phyloP scores from a whole-genome alignment of 2,888 invertebrate genomes.

The Drosophila koepferae region DNA sequence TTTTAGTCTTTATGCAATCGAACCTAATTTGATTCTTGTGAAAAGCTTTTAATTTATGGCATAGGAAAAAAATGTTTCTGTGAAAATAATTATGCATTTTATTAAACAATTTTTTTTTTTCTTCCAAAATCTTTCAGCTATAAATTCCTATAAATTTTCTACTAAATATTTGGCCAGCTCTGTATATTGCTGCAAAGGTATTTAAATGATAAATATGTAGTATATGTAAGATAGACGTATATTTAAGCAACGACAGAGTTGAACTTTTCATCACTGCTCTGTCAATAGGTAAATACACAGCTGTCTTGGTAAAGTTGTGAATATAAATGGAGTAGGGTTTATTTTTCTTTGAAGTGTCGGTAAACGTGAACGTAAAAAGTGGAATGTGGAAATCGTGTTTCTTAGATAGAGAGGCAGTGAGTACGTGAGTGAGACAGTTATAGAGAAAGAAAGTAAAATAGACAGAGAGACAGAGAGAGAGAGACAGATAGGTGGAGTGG shows the following conservation, averaged over 20 bases:
- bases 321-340: constrained; percentile 17
- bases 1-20: too few relatives aligned
- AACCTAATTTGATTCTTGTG: too few relatives aligned
- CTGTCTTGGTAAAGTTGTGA: constrained; percentile 19
- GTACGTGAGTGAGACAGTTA: constrained; percentile 9
- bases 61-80: too few relatives aligned
- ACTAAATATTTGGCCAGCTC: not conserved
- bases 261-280: constrained; percentile 20
- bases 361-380: constrained; percentile 45
- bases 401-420: constrained; percentile 8
- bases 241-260: constrained; percentile 11
- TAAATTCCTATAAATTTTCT: not conserved
- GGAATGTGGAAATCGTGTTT: constrained; percentile 21
- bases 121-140: not conserved
- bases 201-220: not conserved
- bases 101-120: not conserved
- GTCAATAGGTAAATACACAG: constrained; percentile 19
- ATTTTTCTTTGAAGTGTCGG: constrained; percentile 23
- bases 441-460: constrained; percentile 3
- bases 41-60: too few relatives aligned
- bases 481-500: not conserved
- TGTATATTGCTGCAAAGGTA: constrained; percentile 16
- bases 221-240: constrained; percentile 12
- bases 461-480: constrained; percentile 6
- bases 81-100: not conserved